Percentiles rank a stretch among this genome's conserved stretches.
Evolutionary conservation across 2,113 vertebrate genomes (phyloP).

Genomic region (Cricetomys ansorgei): DNA sequence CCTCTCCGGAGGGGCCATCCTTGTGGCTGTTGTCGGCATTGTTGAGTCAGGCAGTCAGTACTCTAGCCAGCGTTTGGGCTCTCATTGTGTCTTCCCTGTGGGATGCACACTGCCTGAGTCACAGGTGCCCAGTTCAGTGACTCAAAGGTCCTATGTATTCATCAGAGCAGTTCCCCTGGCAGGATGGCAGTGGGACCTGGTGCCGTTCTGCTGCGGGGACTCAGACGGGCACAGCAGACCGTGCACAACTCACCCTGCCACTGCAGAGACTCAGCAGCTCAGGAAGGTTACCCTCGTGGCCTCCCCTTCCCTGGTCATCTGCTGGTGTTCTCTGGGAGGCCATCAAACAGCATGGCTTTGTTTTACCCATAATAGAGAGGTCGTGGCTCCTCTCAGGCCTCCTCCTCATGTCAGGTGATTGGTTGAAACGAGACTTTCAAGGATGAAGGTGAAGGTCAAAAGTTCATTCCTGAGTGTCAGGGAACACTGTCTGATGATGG

Average conservation of each 20-base stretch:
- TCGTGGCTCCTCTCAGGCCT: background rate
- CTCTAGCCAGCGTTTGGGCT: background rate
- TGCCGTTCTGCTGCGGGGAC: background rate
- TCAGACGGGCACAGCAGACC: background rate
- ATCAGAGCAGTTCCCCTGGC: background rate
- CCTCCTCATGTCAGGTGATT: background rate
- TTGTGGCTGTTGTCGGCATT: background rate
- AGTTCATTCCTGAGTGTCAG: conserved; percentile 41
- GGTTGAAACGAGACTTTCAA: conserved; percentile 36
- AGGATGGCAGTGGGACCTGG: background rate
- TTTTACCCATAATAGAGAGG: too few species aligned
- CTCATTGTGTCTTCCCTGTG: background rate
- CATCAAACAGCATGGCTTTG: background rate
- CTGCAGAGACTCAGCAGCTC: too few species aligned
- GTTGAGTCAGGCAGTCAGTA: too few species aligned
- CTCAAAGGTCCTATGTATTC: background rate
- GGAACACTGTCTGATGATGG: conserved; percentile 50
- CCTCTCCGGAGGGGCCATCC: background rate
- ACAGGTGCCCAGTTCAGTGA: background rate
- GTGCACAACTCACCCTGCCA: background rate
- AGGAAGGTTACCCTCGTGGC: too few species aligned
- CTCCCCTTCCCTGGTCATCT: background rate
- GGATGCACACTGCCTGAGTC: background rate
- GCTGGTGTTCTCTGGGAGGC: too few species aligned
- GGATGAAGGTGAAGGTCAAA: background rate